Evolutionary conservation across 2,113 vertebrate species (phyloP).

Genomic region (Neogobius melanostomus): DNA sequence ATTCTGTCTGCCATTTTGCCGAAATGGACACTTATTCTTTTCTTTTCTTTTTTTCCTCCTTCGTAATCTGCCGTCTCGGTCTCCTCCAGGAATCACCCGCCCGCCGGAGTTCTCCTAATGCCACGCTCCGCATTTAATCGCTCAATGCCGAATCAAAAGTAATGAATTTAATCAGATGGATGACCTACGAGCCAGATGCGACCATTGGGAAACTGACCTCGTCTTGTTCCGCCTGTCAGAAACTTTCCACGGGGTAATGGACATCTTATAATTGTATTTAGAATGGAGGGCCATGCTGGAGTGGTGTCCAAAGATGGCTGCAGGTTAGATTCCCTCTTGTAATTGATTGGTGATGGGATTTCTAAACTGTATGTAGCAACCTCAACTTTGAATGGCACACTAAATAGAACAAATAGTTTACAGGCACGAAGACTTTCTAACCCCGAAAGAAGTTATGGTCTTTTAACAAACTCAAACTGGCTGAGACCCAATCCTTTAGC

Average conservation of each 20-base stretch:
- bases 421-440: too few relatives aligned
- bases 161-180: constrained; percentile 52
- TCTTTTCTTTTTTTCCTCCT: background rate
- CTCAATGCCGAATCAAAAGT: constrained; percentile 49
- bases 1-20: constrained; percentile 17
- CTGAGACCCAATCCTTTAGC: too few relatives aligned
- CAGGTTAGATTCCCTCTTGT: background rate
- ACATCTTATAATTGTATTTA: constrained; percentile 6
- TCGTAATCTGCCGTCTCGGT: constrained; percentile 7
- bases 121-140: constrained; percentile 47
- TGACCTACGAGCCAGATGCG: constrained; percentile 29
- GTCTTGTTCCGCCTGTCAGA: constrained; percentile 22
- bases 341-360: background rate
- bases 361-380: too few relatives aligned
- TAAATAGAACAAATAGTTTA: too few relatives aligned
- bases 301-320: background rate
- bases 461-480: too few relatives aligned
- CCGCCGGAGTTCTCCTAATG: constrained; percentile 39
- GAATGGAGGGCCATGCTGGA: background rate
- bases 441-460: too few relatives aligned
- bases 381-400: too few relatives aligned
- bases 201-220: constrained; percentile 25
- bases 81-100: constrained; percentile 33
- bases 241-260: constrained; percentile 19
- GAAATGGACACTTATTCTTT: background rate